phyloP scores from a whole-genome alignment of 2,888 invertebrate genomes.

The Oxystoma pomonae region DNA sequence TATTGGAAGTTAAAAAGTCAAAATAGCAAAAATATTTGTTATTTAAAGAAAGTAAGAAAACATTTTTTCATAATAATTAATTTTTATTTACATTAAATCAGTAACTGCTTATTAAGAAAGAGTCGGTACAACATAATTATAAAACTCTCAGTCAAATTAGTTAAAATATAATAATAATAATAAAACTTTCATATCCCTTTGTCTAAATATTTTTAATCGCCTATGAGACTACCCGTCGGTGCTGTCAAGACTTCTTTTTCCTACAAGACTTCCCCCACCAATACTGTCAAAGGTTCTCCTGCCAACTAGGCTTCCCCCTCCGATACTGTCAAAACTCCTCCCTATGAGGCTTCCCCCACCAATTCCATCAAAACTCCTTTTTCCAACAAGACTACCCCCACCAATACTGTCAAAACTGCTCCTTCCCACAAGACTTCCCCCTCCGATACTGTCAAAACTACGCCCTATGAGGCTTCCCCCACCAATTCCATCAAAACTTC shows the following conservation, averaged over 20 bases:
- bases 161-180: no score
- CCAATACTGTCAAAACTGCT: neutral
- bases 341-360: neutral
- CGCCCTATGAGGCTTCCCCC: neutral
- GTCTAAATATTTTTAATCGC: no score
- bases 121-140: no score
- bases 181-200: no score
- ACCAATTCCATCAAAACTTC: conserved; percentile 1
- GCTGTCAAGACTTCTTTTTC: neutral
- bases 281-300: neutral
- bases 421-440: neutral
- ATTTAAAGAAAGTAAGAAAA: no score
- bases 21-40: no score
- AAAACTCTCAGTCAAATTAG: no score
- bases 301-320: conserved; percentile 1
- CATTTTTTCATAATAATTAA: no score
- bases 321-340: neutral
- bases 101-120: no score
- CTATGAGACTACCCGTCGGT: neutral
- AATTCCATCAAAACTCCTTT: neutral
- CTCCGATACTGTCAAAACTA: conserved; percentile 2
- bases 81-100: no score
- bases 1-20: no score
- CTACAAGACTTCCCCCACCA: neutral
- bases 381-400: neutral